These are phyloP conservation scores for Nibea coibor DNA, from an alignment of 2,113 vertebrate genomes.

Conservation along the genomic window DNA sequence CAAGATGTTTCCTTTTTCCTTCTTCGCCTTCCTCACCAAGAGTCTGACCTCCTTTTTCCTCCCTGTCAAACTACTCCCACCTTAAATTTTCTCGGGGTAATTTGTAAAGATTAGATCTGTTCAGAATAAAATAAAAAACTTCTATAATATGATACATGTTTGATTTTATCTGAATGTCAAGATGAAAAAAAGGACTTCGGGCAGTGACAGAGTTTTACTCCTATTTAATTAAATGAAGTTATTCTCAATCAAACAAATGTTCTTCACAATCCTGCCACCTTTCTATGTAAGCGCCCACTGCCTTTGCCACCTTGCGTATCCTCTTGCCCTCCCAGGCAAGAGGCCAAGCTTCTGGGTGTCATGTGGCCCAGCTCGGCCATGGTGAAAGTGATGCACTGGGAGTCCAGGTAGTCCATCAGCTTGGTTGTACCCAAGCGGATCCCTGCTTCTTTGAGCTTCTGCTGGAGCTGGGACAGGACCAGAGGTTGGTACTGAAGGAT, in stretches of 20 bases:
- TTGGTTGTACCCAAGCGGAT: conserved; percentile 87
- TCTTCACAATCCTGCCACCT: too few species aligned
- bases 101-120: too few species aligned
- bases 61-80: too few species aligned
- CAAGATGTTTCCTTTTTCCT: not conserved
- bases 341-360: conserved; percentile 32
- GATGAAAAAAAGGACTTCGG: too few species aligned
- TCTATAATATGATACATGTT: too few species aligned
- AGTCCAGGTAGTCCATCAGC: conserved; percentile 91
- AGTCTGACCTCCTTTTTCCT: too few species aligned
- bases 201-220: too few species aligned
- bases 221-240: too few species aligned
- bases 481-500: conserved; percentile 93
- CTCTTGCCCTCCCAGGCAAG: conserved; percentile 60
- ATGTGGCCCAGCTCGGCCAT: conserved; percentile 86
- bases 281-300: not conserved
- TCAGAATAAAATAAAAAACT: too few species aligned
- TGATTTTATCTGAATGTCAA: too few species aligned
- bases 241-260: too few species aligned
- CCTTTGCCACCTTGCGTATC: conserved; percentile 3
- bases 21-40: not conserved
- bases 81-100: too few species aligned
- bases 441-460: conserved; percentile 86
- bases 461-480: conserved; percentile 88
- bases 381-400: conserved; percentile 93